Percentiles rank a stretch among this genome's conserved stretches.
Conservation (phyloP, 2,888 invertebrate species). For the Ptychoptera contaminata region DNA sequence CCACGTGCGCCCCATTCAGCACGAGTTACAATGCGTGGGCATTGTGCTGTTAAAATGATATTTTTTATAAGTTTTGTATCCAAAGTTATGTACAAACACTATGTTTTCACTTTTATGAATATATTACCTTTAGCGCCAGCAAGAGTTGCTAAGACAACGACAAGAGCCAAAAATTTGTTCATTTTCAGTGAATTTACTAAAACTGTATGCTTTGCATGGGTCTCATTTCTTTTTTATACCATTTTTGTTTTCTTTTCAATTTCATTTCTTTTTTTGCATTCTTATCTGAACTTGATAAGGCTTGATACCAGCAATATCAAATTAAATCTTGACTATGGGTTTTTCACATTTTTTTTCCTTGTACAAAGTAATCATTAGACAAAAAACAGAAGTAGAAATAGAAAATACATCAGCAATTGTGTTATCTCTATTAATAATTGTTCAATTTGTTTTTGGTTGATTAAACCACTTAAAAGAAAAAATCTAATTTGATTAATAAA, state of each 20-base stretch:
- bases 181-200: not conserved
- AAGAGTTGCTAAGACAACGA: conserved; percentile 1
- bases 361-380: no score
- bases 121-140: not conserved
- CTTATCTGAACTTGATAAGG: not conserved
- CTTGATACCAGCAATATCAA: no score
- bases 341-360: no score
- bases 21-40: conserved; percentile 22
- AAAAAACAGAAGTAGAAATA: no score
- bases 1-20: conserved; percentile 41
- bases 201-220: not conserved
- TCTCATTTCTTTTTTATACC: not conserved
- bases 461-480: no score
- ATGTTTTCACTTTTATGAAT: not conserved
- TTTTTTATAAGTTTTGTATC: not conserved
- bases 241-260: no score
- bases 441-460: no score
- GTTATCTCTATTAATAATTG: no score
- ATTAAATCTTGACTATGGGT: no score
- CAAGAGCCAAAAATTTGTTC: conserved; percentile 3
- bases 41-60: not conserved
- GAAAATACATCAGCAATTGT: no score
- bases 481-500: no score
- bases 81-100: not conserved
- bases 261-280: not conserved